Evolutionary conservation across 2,113 vertebrate genomes (phyloP), one percentile per base, ranked within the genome.

Genomic region (Lethenteron camtschaticum): DNA sequence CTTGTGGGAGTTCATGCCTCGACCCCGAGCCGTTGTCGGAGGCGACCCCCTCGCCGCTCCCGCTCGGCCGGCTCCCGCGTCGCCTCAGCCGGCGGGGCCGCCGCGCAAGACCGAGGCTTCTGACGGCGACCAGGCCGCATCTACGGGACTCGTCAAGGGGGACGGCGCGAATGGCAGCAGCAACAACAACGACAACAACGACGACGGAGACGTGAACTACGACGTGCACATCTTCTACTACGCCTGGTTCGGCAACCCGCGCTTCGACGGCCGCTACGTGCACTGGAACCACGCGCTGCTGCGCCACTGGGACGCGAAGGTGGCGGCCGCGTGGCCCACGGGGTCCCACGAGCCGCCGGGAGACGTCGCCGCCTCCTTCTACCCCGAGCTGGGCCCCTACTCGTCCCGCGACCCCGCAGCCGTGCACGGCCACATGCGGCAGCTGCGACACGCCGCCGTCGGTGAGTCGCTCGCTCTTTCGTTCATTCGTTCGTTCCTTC

Each of bases 181-280:
- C 41, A 41, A 41, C 41, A 41, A 41, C 41, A 7, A 41, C 41
- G 6, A 41, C 41, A 3, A 41, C 6, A 41, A 41, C 41, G 6
- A 41, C 41, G 41, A 41, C 41, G 41, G 41, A 41, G 76, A 81
- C 70, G 74, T 68, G 8, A 71, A 95, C 78, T 96, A 96, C 73
- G 84, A 89, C 63, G 75, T 99, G 10, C 94, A 99, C 72, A 78
- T 81, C 57, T 99, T 99, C 78, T 99, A 99, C 78, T 99, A 99
- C 56, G 78, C 75, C 1, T 99, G 94, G 94, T 99, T 82, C 77
- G 94, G 94, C 68, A 94, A 85, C 78, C 92, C 89, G 16, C 81
- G 84, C 75, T 87, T 84, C 76, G 85, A 99, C 76, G 87, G 89
- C 56, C 90, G 87, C 81, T 99, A 90, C 58, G 76, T 99, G 78